Evolutionary conservation across 2,797 vertebrate genomes (phyloP).

Genomic region (Oophaga sylvatica): DNA sequence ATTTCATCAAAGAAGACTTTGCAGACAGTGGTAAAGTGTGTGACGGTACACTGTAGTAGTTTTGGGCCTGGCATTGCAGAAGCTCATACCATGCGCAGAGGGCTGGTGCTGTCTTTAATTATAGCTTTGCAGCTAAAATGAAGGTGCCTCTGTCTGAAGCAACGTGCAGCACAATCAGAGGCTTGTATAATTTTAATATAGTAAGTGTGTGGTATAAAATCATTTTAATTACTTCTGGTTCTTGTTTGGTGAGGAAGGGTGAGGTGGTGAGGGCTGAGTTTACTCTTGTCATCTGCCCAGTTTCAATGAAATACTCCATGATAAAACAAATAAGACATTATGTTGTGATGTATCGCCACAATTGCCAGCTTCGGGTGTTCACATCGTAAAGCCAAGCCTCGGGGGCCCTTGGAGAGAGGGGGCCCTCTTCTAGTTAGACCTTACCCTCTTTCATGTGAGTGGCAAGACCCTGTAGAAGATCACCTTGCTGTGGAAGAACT

Average conservation of each 20-base stretch:
- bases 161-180: conserved; percentile 52
- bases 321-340: conserved; percentile 25
- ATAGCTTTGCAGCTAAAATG: conserved; percentile 59
- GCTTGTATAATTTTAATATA: conserved; percentile 63
- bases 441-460: not conserved
- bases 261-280: conserved; percentile 57
- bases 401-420: not conserved
- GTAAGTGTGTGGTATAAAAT: conserved; percentile 58
- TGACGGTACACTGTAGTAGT: not conserved
- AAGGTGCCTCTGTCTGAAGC: conserved; percentile 60
- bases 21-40: not conserved
- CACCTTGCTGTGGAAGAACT: not conserved
- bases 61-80: not conserved
- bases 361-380: too few species aligned
- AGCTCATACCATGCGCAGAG: conserved; percentile 57
- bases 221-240: conserved; percentile 66
- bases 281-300: conserved; percentile 64
- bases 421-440: not conserved
- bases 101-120: conserved; percentile 60
- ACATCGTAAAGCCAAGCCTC: not conserved
- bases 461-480: not conserved
- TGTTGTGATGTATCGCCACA: not conserved
- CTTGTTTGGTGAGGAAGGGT: conserved; percentile 46
- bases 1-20: not conserved
- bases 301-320: conserved; percentile 53